Base-by-base conservation (phyloP, 2,888 invertebrate genomes). In the Brassicogethes aeneus region DNA sequence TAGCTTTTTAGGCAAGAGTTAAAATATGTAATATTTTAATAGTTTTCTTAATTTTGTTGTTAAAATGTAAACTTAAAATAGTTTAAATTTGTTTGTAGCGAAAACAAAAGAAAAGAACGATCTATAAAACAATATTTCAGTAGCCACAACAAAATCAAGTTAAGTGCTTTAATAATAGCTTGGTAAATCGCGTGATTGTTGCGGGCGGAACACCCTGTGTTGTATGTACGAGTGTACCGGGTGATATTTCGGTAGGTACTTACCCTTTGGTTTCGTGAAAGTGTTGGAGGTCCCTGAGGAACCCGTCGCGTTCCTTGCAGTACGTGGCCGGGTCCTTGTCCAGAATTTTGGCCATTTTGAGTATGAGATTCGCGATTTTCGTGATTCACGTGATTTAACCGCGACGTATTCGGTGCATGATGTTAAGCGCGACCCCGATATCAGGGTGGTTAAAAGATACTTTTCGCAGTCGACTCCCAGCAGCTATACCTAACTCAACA, bases 201-300 rank as follows among this genome's bases (percentile, higher is more conserved):
- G n/a, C n/a, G n/a, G n/a, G n/a, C n/a, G n/a, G n/a, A n/a, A n/a
- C n/a, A n/a, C n/a, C n/a, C n/a, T n/a, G n/a, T n/a, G n/a, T n/a
- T n/a, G n/a, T 5, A 23, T 23, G 5, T 23, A 23, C 10, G 23
- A 7, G 23, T 23, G 23, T 7, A 23, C 23, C 23, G 23, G 5
- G 5, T 5, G 10, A 23, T 7, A 23, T 23, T 10, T 7, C 10
- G 23, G 10, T 10, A n/a, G 15, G 36, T 40, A 74, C 84, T 81
- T 71, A 94, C 94, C 91, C 90, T 73, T 89, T 81, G 56, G 83
- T 82, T 53, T 90, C 90, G 69, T 94, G 92, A 66, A 94, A 94
- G 66, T 86, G 87, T 61, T 83, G 82, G 57, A 95, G 75, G 63
- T 92, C 92, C 66, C 83, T 79, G 52, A 89, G 70, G 74, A 91